These are phyloP conservation scores for Prochilodus magdalenae DNA, from an alignment of 2,113 vertebrate genomes.

Conservation along the genomic window DNA sequence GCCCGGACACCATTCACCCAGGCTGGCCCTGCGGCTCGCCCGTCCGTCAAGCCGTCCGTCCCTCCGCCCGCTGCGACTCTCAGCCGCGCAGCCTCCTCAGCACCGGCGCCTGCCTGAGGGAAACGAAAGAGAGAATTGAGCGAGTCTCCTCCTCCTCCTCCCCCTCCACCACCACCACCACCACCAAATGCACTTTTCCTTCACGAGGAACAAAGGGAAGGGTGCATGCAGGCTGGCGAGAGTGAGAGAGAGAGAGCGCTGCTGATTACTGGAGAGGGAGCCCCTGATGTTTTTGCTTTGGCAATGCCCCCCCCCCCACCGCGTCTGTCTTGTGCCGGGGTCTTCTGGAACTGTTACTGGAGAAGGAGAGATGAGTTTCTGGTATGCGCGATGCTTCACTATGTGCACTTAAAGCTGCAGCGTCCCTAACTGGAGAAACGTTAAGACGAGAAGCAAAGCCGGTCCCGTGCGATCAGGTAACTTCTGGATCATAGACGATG, in stretches of 20 bases:
- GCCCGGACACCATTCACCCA: constrained; percentile 73
- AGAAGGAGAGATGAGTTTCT: constrained; percentile 69
- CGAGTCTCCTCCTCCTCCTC: constrained; percentile 24
- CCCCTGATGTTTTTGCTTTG: constrained; percentile 48
- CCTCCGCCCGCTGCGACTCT: constrained; percentile 65
- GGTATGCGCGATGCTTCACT: constrained; percentile 67
- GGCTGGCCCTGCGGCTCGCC: constrained; percentile 61
- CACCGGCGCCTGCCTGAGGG: constrained; percentile 65
- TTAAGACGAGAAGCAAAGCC: not conserved
- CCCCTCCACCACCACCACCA: constrained; percentile 34
- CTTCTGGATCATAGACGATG: not conserved
- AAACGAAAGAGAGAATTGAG: constrained; percentile 66
- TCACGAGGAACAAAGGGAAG: constrained; percentile 70
- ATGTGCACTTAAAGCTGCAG: constrained; percentile 74
- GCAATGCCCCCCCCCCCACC: constrained; percentile 54
- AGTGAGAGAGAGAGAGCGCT: constrained; percentile 39
- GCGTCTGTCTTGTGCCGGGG: constrained; percentile 34
- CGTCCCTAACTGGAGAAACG: constrained; percentile 35
- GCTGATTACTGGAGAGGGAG: constrained; percentile 53
- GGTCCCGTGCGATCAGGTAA: constrained; percentile 18
- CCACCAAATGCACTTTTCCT: constrained; percentile 56
- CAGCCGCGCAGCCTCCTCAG: constrained; percentile 63
- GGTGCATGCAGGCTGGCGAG: constrained; percentile 44
- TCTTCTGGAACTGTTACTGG: constrained; percentile 63
- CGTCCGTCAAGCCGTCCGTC: constrained; percentile 68